phyloP scores from a whole-genome alignment of 2,113 vertebrate species.

The Candoia aspera region DNA sequence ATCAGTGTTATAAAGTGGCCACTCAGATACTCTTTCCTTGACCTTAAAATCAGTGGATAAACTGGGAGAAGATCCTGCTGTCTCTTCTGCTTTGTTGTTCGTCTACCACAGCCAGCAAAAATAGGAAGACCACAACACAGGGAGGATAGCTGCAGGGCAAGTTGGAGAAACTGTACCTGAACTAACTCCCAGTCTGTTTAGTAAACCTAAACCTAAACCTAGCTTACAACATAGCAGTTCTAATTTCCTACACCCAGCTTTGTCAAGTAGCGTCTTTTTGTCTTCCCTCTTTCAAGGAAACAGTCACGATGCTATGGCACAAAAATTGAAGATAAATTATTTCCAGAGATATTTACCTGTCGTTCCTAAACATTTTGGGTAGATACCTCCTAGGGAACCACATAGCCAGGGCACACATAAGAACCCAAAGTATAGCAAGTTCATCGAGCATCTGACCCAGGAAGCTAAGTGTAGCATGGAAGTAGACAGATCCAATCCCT shows the following conservation, averaged over 20 bases:
- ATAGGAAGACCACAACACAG: background rate
- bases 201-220: background rate
- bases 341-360: slow-evolving; percentile 78
- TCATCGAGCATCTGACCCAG: slow-evolving; percentile 98
- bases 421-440: slow-evolving; percentile 94
- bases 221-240: background rate
- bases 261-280: background rate
- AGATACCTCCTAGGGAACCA: slow-evolving; percentile 97
- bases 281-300: background rate
- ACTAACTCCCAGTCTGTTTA: background rate
- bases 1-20: background rate
- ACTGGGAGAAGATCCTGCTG: background rate
- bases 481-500: slow-evolving; percentile 98
- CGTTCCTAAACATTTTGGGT: slow-evolving; percentile 89
- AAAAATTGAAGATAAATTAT: background rate
- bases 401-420: slow-evolving; percentile 97
- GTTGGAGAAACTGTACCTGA: background rate
- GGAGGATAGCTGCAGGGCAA: background rate
- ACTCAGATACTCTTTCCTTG: background rate
- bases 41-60: background rate
- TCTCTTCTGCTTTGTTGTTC: background rate
- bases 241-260: background rate
- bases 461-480: slow-evolving; percentile 97
- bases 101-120: background rate
- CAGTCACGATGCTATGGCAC: background rate